Base-by-base conservation (phyloP, 92 coral and sea anemone genomes). In the Epizoanthus fatuus region DNA sequence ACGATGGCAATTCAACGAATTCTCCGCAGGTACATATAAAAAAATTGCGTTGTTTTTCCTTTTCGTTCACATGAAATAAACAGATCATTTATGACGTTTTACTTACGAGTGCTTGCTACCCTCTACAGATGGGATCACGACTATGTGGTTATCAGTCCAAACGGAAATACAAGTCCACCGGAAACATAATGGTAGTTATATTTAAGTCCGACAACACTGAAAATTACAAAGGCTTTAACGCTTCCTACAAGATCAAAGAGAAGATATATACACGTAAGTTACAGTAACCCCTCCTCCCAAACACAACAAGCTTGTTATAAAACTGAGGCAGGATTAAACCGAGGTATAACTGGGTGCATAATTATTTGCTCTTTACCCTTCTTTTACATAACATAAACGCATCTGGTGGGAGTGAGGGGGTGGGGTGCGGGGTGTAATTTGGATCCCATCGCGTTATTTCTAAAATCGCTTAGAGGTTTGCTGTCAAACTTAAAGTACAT, bases 161-260 rank as follows among this genome's bases (percentile, higher is more conserved):
- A 35, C 40, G 29, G 13, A 38, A 55, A 6, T 29, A 92, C 65
- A 60, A 80, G 17, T 95, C 98, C 38, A 69, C 85, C 12, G 94
- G 92, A 16, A 79, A 67, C 40, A 38, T 53, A n/a, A 74, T 95
- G 90, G 60, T 66, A 16, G 69, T 95, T 10, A 51, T 75, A 49
- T 95, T 95, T 63, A 74, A 83, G 3, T 87, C 98, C 2, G 98
- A 95, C 66, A 80, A 63, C 32, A 69, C 72, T 25, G 90, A 67
- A 25, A 95, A 38, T 45, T 66, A 1, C 55, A 68, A 20, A 62
- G 98, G 98, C 2, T 95, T 95, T 70, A 79, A 19, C 17, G 96
- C 94, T 32, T 60, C 67, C 15, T 94, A 94, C 94, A 32, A 52
- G 14, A 68, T 86, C 45, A 22, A 57, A 16, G 14, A 20, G 6